phyloP scores from a whole-genome alignment of 2,113 vertebrate species.

The Syngnathus scovelli region DNA sequence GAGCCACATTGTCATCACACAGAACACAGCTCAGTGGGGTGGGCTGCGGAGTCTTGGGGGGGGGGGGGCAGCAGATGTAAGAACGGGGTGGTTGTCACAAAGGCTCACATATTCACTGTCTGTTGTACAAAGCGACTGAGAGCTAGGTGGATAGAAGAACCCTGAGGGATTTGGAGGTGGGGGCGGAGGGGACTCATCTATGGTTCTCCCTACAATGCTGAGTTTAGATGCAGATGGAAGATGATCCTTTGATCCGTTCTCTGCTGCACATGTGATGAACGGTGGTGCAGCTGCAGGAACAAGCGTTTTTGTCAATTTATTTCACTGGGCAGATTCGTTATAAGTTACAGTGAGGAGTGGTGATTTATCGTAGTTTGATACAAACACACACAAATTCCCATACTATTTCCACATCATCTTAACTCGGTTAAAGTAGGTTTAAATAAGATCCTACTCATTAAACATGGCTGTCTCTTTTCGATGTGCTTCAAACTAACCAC shows the following conservation, averaged over 20 bases:
- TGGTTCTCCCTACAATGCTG: conserved; percentile 70
- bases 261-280: conserved; percentile 57
- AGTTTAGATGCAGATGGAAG: conserved; percentile 68
- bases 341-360: neutral
- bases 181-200: conserved; percentile 63
- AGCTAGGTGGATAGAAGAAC: conserved; percentile 60
- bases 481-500: conserved; percentile 1
- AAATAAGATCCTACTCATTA: conserved; percentile 6
- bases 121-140: conserved; percentile 68
- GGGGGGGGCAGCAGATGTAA: conserved; percentile 61
- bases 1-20: conserved; percentile 57
- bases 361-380: neutral
- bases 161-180: conserved; percentile 19
- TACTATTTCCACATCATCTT: neutral
- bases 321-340: conserved; percentile 10
- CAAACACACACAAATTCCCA: neutral
- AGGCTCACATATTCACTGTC: conserved; percentile 76
- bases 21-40: conserved; percentile 58
- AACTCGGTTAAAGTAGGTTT: neutral
- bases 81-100: conserved; percentile 66
- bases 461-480: conserved; percentile 5
- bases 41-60: conserved; percentile 5
- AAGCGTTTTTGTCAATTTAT: conserved; percentile 9
- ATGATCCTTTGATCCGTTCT: conserved; percentile 66
- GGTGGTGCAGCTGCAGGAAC: conserved; percentile 30